phyloP scores from a whole-genome alignment of 2,888 invertebrate genomes.

The Dorcus parallelipipedus region DNA sequence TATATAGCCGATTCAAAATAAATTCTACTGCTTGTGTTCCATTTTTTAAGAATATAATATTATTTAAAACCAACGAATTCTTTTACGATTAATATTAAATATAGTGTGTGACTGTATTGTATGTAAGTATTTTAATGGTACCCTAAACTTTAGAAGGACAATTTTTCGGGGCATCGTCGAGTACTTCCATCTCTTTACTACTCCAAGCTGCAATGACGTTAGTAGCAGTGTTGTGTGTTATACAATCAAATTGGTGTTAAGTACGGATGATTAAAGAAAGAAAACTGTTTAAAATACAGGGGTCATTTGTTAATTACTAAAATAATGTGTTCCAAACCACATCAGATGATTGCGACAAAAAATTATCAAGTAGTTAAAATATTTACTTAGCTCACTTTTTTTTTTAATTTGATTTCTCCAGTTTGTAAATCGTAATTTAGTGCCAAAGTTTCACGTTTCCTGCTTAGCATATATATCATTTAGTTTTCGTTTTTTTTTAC shows the following conservation, averaged over 20 bases:
- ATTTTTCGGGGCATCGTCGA: conserved; percentile 42
- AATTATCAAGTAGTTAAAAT: not conserved
- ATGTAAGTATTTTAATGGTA: conserved; percentile 27
- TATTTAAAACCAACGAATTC: too few relatives aligned
- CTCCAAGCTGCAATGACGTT: conserved; percentile 44
- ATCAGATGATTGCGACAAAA: not conserved
- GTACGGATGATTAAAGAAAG: conserved; percentile 5
- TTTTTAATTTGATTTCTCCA: too few relatives aligned
- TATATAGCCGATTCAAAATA: too few relatives aligned
- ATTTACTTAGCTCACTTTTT: too few relatives aligned
- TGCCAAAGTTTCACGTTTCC: not conserved
- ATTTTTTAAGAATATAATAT: too few relatives aligned
- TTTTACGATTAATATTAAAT: too few relatives aligned
- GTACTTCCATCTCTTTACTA: conserved; percentile 38
- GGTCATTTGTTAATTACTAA: conserved; percentile 15
- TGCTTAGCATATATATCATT: not conserved
- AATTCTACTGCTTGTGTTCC: too few relatives aligned
- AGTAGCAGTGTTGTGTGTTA: conserved; percentile 37
- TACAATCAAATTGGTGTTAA: conserved; percentile 20
- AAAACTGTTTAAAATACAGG: conserved; percentile 20
- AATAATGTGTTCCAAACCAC: conserved; percentile 1
- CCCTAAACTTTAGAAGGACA: conserved; percentile 37
- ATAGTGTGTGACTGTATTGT: not conserved
- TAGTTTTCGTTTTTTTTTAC: not conserved
- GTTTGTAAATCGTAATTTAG: not conserved